Percentiles rank a stretch among this genome's conserved stretches.
phyloP scores from a whole-genome alignment of 2,797 vertebrate genomes.

The Ibycter americanus region DNA sequence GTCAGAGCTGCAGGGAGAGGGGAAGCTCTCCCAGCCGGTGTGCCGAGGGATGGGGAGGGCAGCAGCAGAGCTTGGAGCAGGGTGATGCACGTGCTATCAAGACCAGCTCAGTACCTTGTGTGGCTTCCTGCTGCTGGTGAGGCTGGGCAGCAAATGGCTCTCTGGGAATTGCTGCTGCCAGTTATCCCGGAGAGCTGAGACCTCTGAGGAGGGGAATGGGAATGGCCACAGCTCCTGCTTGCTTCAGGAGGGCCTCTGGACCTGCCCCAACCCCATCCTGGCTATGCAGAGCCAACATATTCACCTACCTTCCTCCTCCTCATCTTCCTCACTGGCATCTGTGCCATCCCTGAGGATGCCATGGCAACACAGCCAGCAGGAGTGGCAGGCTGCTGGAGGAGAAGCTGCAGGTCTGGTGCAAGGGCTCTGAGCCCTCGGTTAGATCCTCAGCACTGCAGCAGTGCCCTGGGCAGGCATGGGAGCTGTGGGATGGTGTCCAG shows the following conservation, averaged over 20 bases:
- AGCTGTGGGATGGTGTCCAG: not conserved
- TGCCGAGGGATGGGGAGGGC: accelerated
- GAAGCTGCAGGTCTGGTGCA: not conserved
- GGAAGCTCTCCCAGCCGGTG: not conserved
- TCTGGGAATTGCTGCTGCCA: not conserved
- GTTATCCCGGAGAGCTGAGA: not conserved
- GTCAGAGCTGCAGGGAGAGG: no score
- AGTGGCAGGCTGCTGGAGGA: not conserved
- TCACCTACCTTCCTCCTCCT: not conserved
- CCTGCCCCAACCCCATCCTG: not conserved
- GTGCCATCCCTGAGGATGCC: not conserved
- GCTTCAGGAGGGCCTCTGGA: not conserved
- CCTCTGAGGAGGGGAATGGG: not conserved
- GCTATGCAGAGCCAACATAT: not conserved
- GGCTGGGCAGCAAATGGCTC: not conserved
- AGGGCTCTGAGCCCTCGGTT: not conserved
- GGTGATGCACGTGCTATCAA: not conserved
- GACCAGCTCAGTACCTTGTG: not conserved
- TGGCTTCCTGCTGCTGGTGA: not conserved
- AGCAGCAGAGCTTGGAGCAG: not conserved
- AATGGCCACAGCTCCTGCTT: not conserved
- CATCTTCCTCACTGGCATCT: not conserved
- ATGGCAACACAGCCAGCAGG: not conserved
- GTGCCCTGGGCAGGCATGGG: not conserved
- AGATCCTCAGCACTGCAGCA: not conserved